phyloP scores from a whole-genome alignment of 2,797 vertebrate genomes.

The Steatocranus sp. region DNA sequence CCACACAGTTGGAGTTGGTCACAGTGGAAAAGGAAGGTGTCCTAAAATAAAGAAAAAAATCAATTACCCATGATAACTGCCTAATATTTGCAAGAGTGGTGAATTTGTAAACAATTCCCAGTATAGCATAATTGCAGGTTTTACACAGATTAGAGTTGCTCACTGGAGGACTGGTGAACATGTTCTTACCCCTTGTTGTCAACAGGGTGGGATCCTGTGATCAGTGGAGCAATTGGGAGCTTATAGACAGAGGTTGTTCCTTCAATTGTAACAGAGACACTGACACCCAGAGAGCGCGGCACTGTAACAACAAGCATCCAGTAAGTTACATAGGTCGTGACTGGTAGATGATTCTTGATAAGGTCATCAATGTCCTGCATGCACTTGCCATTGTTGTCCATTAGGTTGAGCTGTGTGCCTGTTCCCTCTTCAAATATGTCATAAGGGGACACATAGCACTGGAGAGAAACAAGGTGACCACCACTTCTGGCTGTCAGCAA shows the following conservation, averaged over 20 bases:
- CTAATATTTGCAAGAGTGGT: background rate
- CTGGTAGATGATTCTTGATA: background rate
- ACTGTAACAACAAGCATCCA: slow-evolving; percentile 65
- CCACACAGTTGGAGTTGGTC: slow-evolving; percentile 97
- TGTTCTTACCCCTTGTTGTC: slow-evolving; percentile 92
- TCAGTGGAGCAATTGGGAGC: slow-evolving; percentile 93
- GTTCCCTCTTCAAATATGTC: slow-evolving; percentile 88
- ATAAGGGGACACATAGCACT: slow-evolving; percentile 96
- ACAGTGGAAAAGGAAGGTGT: slow-evolving; percentile 94
- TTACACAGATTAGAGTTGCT: background rate
- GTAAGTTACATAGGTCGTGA: background rate
- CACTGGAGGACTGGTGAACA: background rate
- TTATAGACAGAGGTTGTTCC: slow-evolving; percentile 90
- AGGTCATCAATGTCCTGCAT: background rate
- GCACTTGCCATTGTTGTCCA: slow-evolving; percentile 82
- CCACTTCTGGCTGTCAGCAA: slow-evolving; percentile 92
- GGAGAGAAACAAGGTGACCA: slow-evolving; percentile 92
- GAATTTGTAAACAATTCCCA: background rate
- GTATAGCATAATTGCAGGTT: background rate
- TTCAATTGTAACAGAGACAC: slow-evolving; percentile 91
- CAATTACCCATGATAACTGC: background rate
- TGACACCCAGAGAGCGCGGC: slow-evolving; percentile 87
- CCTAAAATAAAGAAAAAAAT: slow-evolving; percentile 62
- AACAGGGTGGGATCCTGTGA: slow-evolving; percentile 94
- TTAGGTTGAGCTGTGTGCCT: slow-evolving; percentile 80